Evolutionary conservation across 64 coral and sea anemone species (phyloP).

Genomic region (Catalaphyllia jardinei): DNA sequence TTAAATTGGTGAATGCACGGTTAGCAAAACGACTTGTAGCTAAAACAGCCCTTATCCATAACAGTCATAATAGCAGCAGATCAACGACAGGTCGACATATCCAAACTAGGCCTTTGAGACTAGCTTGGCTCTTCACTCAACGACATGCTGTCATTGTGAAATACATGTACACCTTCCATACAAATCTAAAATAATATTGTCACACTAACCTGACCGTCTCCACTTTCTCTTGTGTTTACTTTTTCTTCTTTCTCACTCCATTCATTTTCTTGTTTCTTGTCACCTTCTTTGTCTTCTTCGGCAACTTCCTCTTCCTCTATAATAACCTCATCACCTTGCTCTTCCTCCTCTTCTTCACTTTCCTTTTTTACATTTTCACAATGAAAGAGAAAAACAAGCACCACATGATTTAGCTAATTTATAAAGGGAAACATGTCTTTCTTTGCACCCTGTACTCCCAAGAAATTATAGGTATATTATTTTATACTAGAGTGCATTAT

Average conservation of each 20-base stretch:
- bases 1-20: no score
- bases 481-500: no score
- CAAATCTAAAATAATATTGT: no score
- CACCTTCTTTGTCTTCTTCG: background rate
- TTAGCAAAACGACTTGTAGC: no score
- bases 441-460: background rate
- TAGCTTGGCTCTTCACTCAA: no score
- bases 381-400: background rate
- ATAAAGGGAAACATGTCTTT: background rate
- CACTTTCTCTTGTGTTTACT: background rate
- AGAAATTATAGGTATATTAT: background rate
- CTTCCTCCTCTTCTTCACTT: constrained; percentile 3
- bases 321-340: background rate
- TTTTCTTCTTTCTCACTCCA: background rate
- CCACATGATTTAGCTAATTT: background rate
- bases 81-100: no score
- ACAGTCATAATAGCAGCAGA: no score
- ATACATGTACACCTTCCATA: no score
- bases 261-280: background rate
- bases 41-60: no score
- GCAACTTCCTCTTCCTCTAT: background rate
- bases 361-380: background rate
- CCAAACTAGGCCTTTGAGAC: no score
- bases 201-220: constrained; percentile 3
- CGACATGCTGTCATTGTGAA: no score